Evolutionary conservation across 2,888 invertebrate species (phyloP).

Genomic region (Heliconius sara): DNA sequence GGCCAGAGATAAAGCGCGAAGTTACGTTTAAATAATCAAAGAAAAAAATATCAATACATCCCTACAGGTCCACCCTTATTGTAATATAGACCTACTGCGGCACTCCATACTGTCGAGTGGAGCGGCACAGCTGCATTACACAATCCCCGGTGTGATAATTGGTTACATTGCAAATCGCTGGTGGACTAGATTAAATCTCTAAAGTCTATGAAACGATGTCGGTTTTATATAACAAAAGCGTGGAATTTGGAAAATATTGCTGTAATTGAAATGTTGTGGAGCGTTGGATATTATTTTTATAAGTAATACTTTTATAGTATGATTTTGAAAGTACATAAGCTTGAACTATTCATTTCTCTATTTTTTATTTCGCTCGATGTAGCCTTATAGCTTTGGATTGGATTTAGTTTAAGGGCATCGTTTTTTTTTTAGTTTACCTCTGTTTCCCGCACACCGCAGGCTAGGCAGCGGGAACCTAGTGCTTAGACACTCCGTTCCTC

Average conservation of each 20-base stretch:
- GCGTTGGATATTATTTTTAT: background rate
- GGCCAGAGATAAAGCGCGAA: background rate
- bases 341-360: background rate
- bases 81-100: background rate
- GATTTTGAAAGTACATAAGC: background rate
- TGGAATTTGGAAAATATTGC: conserved; percentile 10
- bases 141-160: conserved; percentile 53
- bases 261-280: background rate
- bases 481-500: too few species aligned
- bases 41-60: background rate
- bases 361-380: background rate
- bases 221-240: conserved; percentile 24
- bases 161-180: conserved; percentile 54
- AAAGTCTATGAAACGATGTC: conserved; percentile 6
- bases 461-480: too few species aligned
- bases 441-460: too few species aligned
- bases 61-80: background rate
- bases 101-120: conserved; percentile 13
- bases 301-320: background rate
- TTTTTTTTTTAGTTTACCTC: too few species aligned
- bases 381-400: background rate
- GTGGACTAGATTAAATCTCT: conserved; percentile 48
- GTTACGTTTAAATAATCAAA: background rate
- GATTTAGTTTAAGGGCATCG: too few species aligned
- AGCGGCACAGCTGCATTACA: conserved; percentile 36